Evolutionary conservation across 2,797 vertebrate species (phyloP).

Genomic region (Eulemur mongoz): DNA sequence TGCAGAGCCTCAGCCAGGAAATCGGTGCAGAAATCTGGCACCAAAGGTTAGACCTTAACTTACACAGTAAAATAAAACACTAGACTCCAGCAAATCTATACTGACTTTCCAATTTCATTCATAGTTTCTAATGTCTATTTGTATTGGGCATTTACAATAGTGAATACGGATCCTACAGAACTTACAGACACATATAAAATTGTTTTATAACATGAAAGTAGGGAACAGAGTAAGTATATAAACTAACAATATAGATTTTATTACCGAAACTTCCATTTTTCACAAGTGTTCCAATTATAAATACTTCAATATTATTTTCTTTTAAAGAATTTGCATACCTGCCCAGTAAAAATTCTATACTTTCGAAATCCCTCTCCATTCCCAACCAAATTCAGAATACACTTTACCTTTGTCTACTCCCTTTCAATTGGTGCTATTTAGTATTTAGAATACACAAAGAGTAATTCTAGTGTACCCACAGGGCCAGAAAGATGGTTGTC

Average conservation of each 20-base stretch:
- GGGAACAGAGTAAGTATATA: neutral
- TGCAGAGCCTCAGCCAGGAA: conserved; percentile 56
- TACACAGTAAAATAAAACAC: conserved; percentile 67
- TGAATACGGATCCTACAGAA: neutral
- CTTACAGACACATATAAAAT: neutral
- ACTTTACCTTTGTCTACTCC: neutral
- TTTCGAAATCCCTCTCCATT: conserved; percentile 17
- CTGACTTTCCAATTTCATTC: conserved; percentile 59
- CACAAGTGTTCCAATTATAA: neutral
- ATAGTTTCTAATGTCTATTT: neutral
- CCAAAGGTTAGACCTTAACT: conserved; percentile 75
- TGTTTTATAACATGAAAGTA: neutral
- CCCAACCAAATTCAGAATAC: neutral
- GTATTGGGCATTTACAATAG: neutral
- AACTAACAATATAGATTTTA: neutral
- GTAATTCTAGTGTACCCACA: neutral
- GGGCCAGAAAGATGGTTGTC: neutral
- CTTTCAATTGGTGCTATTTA: neutral
- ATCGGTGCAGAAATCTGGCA: conserved; percentile 65
- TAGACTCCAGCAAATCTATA: conserved; percentile 70
- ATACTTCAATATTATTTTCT: neutral
- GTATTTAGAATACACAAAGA: neutral
- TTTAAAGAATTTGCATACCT: neutral
- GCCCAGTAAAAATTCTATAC: neutral
- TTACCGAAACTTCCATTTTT: neutral